Base-by-base conservation (phyloP, 2,113 vertebrate genomes). In the Xiphophorus couchianus region DNA sequence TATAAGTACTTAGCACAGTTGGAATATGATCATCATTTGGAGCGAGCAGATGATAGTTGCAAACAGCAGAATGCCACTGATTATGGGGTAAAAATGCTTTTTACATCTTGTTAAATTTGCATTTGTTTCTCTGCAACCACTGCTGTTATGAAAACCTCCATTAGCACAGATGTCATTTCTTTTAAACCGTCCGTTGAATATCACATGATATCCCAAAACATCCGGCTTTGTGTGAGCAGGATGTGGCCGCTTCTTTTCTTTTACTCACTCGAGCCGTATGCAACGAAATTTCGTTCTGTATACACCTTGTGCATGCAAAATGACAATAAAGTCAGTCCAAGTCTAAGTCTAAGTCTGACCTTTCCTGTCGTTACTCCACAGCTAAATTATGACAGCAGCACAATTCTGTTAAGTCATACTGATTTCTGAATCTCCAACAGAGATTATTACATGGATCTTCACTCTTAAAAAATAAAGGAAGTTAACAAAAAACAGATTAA, bases 41-140 rank as follows among this genome's bases (percentile, higher is more conserved):
- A 78, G 37, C 2, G 11, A 58, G 22, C 48, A 63, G 37, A 31
- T 54, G 39, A 66, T 44, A 66, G 30, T 35, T 51, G 11, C 76
- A 66, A n/a, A 82, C 39, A 67, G 69, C 62, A 76, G 71, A 81
- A 81, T 73, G 71, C 60, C 72, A 90, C 65, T 66, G 78, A 69
- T 76, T 68, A 84, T 78, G n/a, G 58, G 71, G 12, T 76, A 33
- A 77, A 90, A 72, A 60, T 61, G 37, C 81, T 85, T 86, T 39
- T 76, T 54, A 29, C n/a, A 25, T 77, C 74, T 65, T 67, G 27
- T 63, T 48, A 68, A 62, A 85, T 91, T 85, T 42, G 65, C 5
- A 54, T 13, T 29, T 77, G 51, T 78, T 66, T 63, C 65, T 63
- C 11, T 73, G 66, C 42, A n/a, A 44, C 68, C 5, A 27, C 39